Percentiles rank a stretch among this genome's conserved stretches.
Evolutionary conservation across 2,797 vertebrate species (phyloP).

Genomic region (Danio choprae): DNA sequence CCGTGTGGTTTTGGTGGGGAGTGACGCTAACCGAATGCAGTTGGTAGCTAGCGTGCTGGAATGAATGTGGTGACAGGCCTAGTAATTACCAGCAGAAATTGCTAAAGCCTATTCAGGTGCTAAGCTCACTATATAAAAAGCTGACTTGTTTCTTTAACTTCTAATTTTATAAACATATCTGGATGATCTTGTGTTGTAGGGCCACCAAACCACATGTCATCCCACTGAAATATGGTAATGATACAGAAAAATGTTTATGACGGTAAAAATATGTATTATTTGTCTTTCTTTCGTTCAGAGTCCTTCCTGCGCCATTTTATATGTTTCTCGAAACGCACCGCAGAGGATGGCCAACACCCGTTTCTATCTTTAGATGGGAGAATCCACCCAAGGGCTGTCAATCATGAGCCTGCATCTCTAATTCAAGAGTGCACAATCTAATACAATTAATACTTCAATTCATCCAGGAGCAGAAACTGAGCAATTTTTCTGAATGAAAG

Average conservation of each 20-base stretch:
- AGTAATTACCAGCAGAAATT: conserved; percentile 75
- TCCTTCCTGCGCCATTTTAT: conserved; percentile 67
- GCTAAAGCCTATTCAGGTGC: conserved; percentile 71
- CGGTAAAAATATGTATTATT: conserved; percentile 80
- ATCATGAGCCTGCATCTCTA: conserved; percentile 66
- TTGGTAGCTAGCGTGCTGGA: conserved; percentile 74
- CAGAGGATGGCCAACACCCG: conserved; percentile 77
- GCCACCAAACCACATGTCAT: conserved; percentile 67
- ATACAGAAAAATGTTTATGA: conserved; percentile 79
- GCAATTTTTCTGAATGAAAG: conserved; percentile 8
- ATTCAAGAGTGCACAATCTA: conserved; percentile 70
- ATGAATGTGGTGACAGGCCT: conserved; percentile 74
- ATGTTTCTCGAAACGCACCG: conserved; percentile 75
- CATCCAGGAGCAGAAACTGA: background rate
- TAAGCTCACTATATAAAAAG: conserved; percentile 68
- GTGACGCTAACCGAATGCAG: conserved; percentile 75
- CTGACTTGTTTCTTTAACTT: conserved; percentile 60
- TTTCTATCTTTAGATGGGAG: conserved; percentile 81
- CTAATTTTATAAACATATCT: conserved; percentile 26
- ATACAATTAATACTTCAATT: conserved; percentile 66
- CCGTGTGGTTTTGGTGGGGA: conserved; percentile 63
- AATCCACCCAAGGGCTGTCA: conserved; percentile 79
- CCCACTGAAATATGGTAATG: conserved; percentile 76
- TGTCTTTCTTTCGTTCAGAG: conserved; percentile 70
- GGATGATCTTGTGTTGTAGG: conserved; percentile 16